phyloP scores from a whole-genome alignment of 2,797 vertebrate species.

The Megaceryle alcyon region DNA sequence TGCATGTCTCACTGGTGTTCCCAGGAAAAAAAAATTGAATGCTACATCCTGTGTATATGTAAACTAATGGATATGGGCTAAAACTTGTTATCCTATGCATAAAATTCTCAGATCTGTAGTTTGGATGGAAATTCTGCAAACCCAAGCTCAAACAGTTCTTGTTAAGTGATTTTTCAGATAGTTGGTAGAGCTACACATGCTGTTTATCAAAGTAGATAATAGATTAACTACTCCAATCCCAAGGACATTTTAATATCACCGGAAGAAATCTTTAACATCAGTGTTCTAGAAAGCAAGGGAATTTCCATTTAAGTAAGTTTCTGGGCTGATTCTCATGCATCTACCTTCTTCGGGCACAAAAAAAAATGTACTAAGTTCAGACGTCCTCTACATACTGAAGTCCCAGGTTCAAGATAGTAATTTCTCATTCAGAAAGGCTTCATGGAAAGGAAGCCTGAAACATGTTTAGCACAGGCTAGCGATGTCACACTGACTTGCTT shows the following conservation, averaged over 20 bases:
- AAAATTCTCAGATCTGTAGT: not conserved
- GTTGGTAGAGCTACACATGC: not conserved
- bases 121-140: not conserved
- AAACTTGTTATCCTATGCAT: not conserved
- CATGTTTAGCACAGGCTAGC: not conserved
- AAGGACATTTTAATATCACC: not conserved
- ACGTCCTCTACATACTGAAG: not conserved
- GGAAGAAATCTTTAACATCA: not conserved
- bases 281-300: not conserved
- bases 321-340: not conserved
- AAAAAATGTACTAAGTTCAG: not conserved
- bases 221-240: not conserved
- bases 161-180: not conserved
- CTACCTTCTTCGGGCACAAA: not conserved
- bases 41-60: not conserved
- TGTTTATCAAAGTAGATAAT: not conserved
- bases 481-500: not conserved
- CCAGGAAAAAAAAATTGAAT: not conserved
- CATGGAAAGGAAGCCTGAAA: not conserved
- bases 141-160: not conserved
- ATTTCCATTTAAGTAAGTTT: not conserved
- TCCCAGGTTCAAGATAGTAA: not conserved
- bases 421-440: not conserved
- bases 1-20: conserved; percentile 9
- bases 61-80: not conserved